Conservation (phyloP, 2,113 vertebrate species). For the Lepus timidus region DNA sequence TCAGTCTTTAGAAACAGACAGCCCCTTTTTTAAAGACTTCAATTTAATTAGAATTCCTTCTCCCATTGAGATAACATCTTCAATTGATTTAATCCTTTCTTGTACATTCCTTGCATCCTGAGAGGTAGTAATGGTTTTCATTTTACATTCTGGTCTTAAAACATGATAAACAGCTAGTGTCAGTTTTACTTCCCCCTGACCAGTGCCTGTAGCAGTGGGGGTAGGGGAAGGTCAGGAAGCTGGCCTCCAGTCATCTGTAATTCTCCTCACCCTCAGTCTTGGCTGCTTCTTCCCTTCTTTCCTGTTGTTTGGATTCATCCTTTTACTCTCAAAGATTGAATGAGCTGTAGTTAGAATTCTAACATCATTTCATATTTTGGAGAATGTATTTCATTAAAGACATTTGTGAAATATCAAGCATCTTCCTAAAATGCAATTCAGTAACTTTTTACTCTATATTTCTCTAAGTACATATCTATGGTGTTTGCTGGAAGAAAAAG, state of each 20-base stretch:
- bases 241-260: slow-evolving; percentile 69
- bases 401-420: slow-evolving; percentile 54
- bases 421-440: slow-evolving; percentile 63
- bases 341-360: slow-evolving; percentile 68
- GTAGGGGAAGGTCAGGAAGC: slow-evolving; percentile 73
- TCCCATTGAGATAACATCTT: slow-evolving; percentile 88
- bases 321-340: slow-evolving; percentile 56
- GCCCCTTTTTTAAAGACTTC: slow-evolving; percentile 62
- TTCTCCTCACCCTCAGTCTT: slow-evolving; percentile 50
- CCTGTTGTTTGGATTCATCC: slow-evolving; percentile 20
- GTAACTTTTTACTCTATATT: background rate
- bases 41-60: slow-evolving; percentile 86
- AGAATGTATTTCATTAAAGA: slow-evolving; percentile 59
- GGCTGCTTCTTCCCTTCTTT: background rate
- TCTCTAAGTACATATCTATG: background rate
- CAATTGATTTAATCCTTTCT: slow-evolving; percentile 86
- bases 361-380: slow-evolving; percentile 63
- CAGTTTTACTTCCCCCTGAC: slow-evolving; percentile 82
- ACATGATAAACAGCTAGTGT: slow-evolving; percentile 86
- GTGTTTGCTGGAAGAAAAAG: slow-evolving; percentile 35
- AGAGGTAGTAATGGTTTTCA: slow-evolving; percentile 85
- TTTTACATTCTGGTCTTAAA: slow-evolving; percentile 85
- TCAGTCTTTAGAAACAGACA: slow-evolving; percentile 76
- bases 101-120: slow-evolving; percentile 81
- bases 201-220: slow-evolving; percentile 73